Evolutionary conservation across 1,140 invertebrate genomes (phyloP).

Genomic region (Drosophila sechellia): DNA sequence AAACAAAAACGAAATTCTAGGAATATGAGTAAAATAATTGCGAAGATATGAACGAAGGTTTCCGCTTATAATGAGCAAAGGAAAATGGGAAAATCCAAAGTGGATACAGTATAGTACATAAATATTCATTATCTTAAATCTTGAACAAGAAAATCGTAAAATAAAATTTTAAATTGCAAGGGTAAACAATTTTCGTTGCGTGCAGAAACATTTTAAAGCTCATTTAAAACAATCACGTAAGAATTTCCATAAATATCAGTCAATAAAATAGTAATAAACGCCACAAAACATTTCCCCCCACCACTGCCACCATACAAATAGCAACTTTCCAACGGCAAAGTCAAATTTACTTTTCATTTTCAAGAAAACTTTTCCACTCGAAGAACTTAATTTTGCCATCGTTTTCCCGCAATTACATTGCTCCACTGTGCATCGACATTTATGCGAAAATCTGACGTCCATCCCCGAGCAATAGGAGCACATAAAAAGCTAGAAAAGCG

Average conservation of each 20-base stretch:
- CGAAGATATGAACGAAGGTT: slow-evolving; percentile 1
- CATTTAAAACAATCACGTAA: slow-evolving; percentile 6
- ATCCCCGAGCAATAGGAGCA: slow-evolving; percentile 13
- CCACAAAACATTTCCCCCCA: not conserved
- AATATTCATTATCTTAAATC: too few species aligned
- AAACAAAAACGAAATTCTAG: slow-evolving; percentile 11
- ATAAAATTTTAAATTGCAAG: too few species aligned
- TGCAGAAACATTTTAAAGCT: not conserved
- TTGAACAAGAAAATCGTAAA: too few species aligned
- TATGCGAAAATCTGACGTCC: slow-evolving; percentile 41
- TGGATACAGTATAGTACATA: too few species aligned
- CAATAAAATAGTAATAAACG: slow-evolving; percentile 35
- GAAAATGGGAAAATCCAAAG: not conserved
- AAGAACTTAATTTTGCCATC: slow-evolving; percentile 35
- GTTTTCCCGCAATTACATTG: slow-evolving; percentile 33
- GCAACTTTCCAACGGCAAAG: not conserved
- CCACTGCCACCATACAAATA: not conserved
- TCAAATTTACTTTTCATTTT: slow-evolving; percentile 27
- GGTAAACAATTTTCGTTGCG: not conserved
- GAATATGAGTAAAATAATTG: slow-evolving; percentile 7
- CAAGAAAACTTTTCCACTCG: slow-evolving; percentile 39
- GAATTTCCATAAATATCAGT: slow-evolving; percentile 24
- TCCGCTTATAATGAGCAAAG: slow-evolving; percentile 12
- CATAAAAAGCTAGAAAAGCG: slow-evolving; percentile 9
- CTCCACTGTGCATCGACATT: slow-evolving; percentile 52